Percentiles rank a stretch among this genome's conserved stretches.
These are phyloP conservation scores for Graptemys geographica DNA, from an alignment of 2,797 vertebrate species.

Conservation along the genomic window DNA sequence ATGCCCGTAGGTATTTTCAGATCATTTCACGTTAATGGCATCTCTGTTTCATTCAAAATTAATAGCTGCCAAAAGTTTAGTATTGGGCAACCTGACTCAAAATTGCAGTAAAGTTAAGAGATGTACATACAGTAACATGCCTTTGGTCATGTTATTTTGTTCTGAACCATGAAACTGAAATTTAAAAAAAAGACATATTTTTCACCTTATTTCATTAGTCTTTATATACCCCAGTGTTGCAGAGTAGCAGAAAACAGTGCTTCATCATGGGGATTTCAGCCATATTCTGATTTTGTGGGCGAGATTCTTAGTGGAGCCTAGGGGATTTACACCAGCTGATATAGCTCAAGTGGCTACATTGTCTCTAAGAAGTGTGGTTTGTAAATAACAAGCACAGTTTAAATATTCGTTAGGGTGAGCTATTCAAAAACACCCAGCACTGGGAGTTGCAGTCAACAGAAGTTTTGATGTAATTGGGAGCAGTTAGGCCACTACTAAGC, in stretches of 20 bases:
- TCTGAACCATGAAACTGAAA: not conserved
- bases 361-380: constrained; percentile 51
- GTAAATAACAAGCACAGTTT: constrained; percentile 65
- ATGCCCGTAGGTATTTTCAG: constrained; percentile 26
- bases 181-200: constrained; percentile 23
- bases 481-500: constrained; percentile 37
- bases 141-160: not conserved
- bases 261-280: accelerated
- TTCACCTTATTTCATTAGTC: constrained; percentile 12
- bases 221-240: not conserved
- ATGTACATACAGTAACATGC: not conserved
- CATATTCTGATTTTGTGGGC: not conserved
- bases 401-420: constrained; percentile 63
- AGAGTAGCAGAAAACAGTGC: not conserved
- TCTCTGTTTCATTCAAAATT: constrained; percentile 45
- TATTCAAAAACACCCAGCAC: constrained; percentile 43
- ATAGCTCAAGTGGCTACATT: constrained; percentile 61
- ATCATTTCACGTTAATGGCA: not conserved
- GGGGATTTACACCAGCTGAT: constrained; percentile 51
- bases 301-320: not conserved
- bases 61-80: constrained; percentile 40
- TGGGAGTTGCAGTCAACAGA: constrained; percentile 30
- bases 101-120: not conserved
- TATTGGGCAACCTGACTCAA: constrained; percentile 12
- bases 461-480: constrained; percentile 54